Evolutionary conservation across 2,113 vertebrate genomes (phyloP), one percentile per base, ranked within the genome.

Genomic region (Periophthalmodon schlosseri): DNA sequence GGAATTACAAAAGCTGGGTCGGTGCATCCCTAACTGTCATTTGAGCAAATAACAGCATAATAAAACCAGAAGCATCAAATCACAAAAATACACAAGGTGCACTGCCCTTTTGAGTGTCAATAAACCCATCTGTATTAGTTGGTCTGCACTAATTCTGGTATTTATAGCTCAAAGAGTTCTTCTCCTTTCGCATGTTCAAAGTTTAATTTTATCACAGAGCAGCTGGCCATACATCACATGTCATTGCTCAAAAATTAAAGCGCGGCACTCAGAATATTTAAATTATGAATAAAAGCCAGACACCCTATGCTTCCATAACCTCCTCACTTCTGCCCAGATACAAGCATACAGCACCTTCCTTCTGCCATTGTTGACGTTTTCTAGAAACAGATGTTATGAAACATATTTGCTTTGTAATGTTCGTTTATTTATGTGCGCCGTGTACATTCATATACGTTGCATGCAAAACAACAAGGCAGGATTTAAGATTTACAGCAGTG

Each of bases 401-500:
- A 66, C 34, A 69, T 24, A 50, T 70, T 69, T 47, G 44, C 64
- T 63, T 78, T 57, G n/a, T 74, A 73, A 13, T 66, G 23, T 18
- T 50, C 46, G 78, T 80, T 69, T 73, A 58, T 79, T 81, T 66
- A 74, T 56, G 79, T 73, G 33, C 64, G 5, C 1, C 0, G 49
- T 72, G 70, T 70, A 68, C 18, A 58, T 78, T 77, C 67, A 76
- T 80, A 80, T 36, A 70, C 21, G 63, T 24, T 12, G n/a, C 36
- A 77, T 72, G 63, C 39, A 82, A n/a, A 77, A 71, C 66, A 79
- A 72, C 60, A 70, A 84, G 54, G 72, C 76, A 23, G 78, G 24
- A 63, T 68, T 50, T 58, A 88, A 28, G 79, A 92, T 91, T 87
- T 90, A 91, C 78, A 85, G 86, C 84, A 73, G 85, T 91, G 89